A percentile compares a stretch with the other conserved stretches of the same genome.
Evolutionary conservation across 1,140 invertebrate species (phyloP).

Genomic region (Drosophila hydei): DNA sequence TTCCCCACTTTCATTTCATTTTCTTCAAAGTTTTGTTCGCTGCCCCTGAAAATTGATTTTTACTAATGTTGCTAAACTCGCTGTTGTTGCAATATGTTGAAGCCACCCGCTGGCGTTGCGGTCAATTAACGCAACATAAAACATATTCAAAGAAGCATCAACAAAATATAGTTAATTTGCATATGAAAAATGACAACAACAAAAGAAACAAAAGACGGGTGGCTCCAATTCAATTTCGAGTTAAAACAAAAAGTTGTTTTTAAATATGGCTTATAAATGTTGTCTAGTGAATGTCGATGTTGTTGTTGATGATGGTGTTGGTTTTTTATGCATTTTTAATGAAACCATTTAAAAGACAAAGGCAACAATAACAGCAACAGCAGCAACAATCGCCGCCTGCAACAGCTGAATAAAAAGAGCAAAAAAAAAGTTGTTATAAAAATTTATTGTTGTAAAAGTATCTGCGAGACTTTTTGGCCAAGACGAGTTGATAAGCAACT

Average conservation of each 20-base stretch:
- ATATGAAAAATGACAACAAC: constrained; percentile 62
- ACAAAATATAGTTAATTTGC: constrained; percentile 57
- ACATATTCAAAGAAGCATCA: constrained; percentile 40
- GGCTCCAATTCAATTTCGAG: constrained; percentile 26
- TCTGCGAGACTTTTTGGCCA: constrained; percentile 30
- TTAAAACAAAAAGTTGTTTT: constrained; percentile 48
- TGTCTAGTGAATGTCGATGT: constrained; percentile 49
- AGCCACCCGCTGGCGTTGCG: constrained; percentile 34
- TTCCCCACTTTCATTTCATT: too few species aligned
- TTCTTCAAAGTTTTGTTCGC: too few species aligned
- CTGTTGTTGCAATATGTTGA: constrained; percentile 8
- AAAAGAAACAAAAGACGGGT: constrained; percentile 47
- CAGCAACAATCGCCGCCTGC: constrained; percentile 22
- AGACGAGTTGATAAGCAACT: constrained; percentile 72
- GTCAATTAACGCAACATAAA: constrained; percentile 71
- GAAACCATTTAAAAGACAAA: constrained; percentile 64
- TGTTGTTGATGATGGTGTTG: constrained; percentile 31
- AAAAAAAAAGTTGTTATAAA: constrained; percentile 35
- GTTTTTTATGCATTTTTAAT: constrained; percentile 74
- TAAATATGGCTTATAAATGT: constrained; percentile 29
- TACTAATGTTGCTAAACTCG: neutral
- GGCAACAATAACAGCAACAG: constrained; percentile 32
- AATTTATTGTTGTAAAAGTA: constrained; percentile 42
- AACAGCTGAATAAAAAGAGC: constrained; percentile 5
- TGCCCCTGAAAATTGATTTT: constrained; percentile 3